Evolutionary conservation across 1,140 invertebrate species (phyloP), one percentile per base, ranked within the genome.

Genomic region (Drosophila bifasciata): DNA sequence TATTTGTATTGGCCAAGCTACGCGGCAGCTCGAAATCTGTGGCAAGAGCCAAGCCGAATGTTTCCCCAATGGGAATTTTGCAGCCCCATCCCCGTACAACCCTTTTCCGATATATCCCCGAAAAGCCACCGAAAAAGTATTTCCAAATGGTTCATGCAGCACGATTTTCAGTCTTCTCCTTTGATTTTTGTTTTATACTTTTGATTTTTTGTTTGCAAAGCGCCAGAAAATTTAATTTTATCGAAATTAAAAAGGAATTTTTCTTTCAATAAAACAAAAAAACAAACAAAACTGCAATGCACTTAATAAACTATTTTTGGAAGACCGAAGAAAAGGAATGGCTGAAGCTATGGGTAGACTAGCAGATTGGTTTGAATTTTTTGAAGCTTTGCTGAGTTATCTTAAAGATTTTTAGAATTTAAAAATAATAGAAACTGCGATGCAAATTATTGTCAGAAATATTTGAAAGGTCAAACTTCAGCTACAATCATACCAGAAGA

Each of bases 191-290:
- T 11, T 13, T 17, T 36, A 19, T 40, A 8, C 8, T 46, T 6
- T 40, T 16, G 39, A 23, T 25, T 15, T 39, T 56, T 48, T 68
- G 55, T 56, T 68, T 68, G 17, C 43, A 11, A n/a, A 56, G 43
- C 28, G 21, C 43, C 16, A 44, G 36, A 25, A 49, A 60, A 75
- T 67, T 75, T n/a, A 40, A 44, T 75, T 76, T 76, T 55, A 76
- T 60, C 55, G 44, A 76, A 75, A 74, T 75, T 75, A 67, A 59
- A 74, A 66, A 40, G 15, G 25, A 36, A 58, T 74, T 66, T 58
- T 41, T 5, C 46, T 56, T 13, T 17, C 40, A 7, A 23, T 41
- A 75, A 28, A 67, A 56, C 63, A 68, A 68, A 56, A 75, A 28
- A 67, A 56, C 63, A 68, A 68, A 56, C 63, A 46, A 17, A 40